Percentiles rank a stretch among this genome's conserved stretches.
Conservation (phyloP, 1,140 invertebrate species). For the Piezodorus guildinii region DNA sequence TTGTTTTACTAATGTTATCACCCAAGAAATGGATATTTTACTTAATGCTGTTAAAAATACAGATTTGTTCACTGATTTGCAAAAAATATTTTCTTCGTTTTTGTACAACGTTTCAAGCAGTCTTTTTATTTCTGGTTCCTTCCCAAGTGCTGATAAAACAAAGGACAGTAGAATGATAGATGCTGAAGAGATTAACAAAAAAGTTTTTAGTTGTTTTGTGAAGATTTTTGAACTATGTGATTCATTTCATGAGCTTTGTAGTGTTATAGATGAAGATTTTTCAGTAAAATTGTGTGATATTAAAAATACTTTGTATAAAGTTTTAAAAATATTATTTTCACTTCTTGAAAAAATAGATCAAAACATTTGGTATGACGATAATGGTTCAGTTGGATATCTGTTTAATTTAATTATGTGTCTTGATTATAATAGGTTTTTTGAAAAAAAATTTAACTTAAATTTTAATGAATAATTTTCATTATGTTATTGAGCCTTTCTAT, state of each 20-base stretch:
- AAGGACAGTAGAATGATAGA: too few relatives aligned
- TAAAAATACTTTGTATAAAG: not conserved
- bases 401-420: conserved; percentile 10
- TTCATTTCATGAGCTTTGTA: not conserved
- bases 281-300: not conserved
- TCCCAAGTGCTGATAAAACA: not conserved
- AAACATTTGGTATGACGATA: not conserved
- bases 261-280: not conserved
- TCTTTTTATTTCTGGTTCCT: not conserved
- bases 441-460: not conserved
- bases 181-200: not conserved
- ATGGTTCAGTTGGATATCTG: not conserved
- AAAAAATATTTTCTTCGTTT: not conserved
- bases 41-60: not conserved
- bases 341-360: conserved; percentile 1
- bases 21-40: conserved; percentile 2
- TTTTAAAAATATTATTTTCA: conserved; percentile 1
- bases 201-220: not conserved
- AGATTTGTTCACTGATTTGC: not conserved
- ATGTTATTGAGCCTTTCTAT: too few relatives aligned
- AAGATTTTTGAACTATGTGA: not conserved
- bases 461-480: too few relatives aligned
- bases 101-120: not conserved
- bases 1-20: conserved; percentile 19
- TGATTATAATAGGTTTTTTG: conserved; percentile 1